Percentiles rank a stretch among this genome's conserved stretches.
phyloP scores from a whole-genome alignment of 1,140 invertebrate species.

The Pseudomyrmex sp. region DNA sequence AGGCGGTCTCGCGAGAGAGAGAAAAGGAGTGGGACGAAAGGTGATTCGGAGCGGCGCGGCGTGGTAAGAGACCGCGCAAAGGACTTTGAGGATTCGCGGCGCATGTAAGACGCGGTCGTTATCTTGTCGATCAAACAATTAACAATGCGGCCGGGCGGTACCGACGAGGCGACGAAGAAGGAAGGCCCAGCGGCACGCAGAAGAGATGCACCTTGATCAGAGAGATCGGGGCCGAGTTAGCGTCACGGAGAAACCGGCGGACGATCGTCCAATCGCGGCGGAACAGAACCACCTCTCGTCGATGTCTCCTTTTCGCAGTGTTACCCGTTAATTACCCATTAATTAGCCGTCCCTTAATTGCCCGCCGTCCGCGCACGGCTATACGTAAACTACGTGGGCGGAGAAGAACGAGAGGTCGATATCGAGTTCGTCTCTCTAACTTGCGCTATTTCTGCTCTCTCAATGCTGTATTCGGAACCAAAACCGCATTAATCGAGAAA shows the following conservation, averaged over 20 bases:
- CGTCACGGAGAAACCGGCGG: slow-evolving; percentile 51
- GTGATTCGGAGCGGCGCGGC: slow-evolving; percentile 27
- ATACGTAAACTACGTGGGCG: slow-evolving; percentile 55
- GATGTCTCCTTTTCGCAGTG: slow-evolving; percentile 81
- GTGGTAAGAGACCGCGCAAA: slow-evolving; percentile 53
- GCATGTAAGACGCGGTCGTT: slow-evolving; percentile 84
- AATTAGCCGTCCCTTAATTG: slow-evolving; percentile 83
- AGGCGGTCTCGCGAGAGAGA: slow-evolving; percentile 36
- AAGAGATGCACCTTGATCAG: slow-evolving; percentile 66
- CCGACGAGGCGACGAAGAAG: slow-evolving; percentile 67
- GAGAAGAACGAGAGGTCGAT: slow-evolving; percentile 34
- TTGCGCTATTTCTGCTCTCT: not conserved
- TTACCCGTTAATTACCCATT: slow-evolving; percentile 85
- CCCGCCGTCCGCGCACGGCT: slow-evolving; percentile 64
- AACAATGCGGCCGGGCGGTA: slow-evolving; percentile 81
- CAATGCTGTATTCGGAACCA: too few relatives aligned
- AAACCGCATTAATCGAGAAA: not conserved
- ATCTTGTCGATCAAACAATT: slow-evolving; percentile 86
- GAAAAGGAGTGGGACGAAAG: slow-evolving; percentile 4
- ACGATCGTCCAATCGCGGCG: slow-evolving; percentile 18
- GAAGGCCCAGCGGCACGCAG: slow-evolving; percentile 55
- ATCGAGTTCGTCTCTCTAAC: slow-evolving; percentile 25
- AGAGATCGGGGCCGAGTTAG: slow-evolving; percentile 59
- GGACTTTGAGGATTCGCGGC: slow-evolving; percentile 77
- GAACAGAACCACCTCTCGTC: slow-evolving; percentile 50